Evolutionary conservation across 2,888 invertebrate species (phyloP), one percentile per base, ranked within the genome.

Genomic region (Eilema griseolum): DNA sequence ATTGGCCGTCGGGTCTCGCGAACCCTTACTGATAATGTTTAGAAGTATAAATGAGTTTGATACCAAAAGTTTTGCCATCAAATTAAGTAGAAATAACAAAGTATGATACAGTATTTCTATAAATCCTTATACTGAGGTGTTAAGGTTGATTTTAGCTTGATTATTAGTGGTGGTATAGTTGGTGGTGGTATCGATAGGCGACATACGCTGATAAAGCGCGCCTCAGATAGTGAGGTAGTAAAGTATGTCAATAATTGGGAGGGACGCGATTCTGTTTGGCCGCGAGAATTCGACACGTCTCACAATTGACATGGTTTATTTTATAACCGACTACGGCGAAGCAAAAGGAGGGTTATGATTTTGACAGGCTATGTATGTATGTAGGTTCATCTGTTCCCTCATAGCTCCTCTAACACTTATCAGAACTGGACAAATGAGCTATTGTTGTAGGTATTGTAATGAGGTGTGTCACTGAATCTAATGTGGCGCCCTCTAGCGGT

Each of bases 201-300:
- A 88, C 92, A 92, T 92, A 92, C 90, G 92, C 84, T 92, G 94
- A 93, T 94, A 93, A 92, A 89, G 87, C 84, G 81, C 81, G 88
- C 83, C 86, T 84, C 80, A 86, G 89, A 91, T 93, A 88, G 87
- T 84, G 86, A 83, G 83, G 90, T 88, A 92, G 93, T 94, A 94
- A 94, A 94, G 86, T 89, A 93, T 90, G 89, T 88, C 92, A 90
- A 91, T 94, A 93, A 94, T 93, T 93, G 92, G 88, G 88, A 86
- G 93, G 92, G 92, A 90, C 88, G 88, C 84, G 84, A 83, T 79
- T 83, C 81, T 84, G 84, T 83, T 84, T 76, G 77, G 84, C 64
- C 74, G 78, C 77, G 76, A 78, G 74, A 80, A 61, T 73, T 70
- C 66, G 64, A 73, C 64, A 66, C 76, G 83, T 82, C 76, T 82